Percentiles rank a stretch among this genome's conserved stretches.
These are phyloP conservation scores for Lerema accius DNA, from an alignment of 1,140 invertebrate genomes.

Conservation along the genomic window DNA sequence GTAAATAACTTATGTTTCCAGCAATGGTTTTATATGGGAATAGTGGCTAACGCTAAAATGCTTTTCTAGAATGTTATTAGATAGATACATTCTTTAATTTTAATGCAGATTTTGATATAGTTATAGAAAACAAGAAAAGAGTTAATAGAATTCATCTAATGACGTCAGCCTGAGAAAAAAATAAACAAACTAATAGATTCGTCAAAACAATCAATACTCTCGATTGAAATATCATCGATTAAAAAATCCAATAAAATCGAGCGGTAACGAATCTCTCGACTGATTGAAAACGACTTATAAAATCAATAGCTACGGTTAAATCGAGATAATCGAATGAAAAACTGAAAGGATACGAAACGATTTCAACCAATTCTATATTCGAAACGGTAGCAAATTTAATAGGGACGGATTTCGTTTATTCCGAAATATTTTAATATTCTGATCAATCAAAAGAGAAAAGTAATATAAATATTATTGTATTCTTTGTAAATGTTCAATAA, in stretches of 20 bases:
- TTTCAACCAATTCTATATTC: slow-evolving; percentile 34
- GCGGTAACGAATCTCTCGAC: slow-evolving; percentile 15
- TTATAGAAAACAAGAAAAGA: no score
- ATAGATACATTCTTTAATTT: no score
- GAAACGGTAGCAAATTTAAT: slow-evolving; percentile 22
- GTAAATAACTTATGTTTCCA: background rate
- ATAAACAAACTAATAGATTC: no score
- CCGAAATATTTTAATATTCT: slow-evolving; percentile 14
- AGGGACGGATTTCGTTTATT: slow-evolving; percentile 20
- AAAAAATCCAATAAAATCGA: background rate
- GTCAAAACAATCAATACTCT: no score
- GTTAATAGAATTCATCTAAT: no score
- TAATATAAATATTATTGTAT: slow-evolving; percentile 21
- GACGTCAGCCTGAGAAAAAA: no score
- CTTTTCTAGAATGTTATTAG: no score
- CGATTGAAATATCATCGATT: background rate
- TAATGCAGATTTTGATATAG: no score
- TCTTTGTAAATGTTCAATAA: slow-evolving; percentile 14
- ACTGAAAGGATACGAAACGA: slow-evolving; percentile 29
- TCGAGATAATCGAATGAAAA: slow-evolving; percentile 32
- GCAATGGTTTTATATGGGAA: background rate
- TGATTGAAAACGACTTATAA: slow-evolving; percentile 32
- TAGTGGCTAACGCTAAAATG: no score
- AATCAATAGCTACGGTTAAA: slow-evolving; percentile 31
- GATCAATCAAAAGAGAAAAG: slow-evolving; percentile 13